Base-by-base conservation (phyloP, 2,888 invertebrate genomes). In the Lamellibrachia columna region DNA sequence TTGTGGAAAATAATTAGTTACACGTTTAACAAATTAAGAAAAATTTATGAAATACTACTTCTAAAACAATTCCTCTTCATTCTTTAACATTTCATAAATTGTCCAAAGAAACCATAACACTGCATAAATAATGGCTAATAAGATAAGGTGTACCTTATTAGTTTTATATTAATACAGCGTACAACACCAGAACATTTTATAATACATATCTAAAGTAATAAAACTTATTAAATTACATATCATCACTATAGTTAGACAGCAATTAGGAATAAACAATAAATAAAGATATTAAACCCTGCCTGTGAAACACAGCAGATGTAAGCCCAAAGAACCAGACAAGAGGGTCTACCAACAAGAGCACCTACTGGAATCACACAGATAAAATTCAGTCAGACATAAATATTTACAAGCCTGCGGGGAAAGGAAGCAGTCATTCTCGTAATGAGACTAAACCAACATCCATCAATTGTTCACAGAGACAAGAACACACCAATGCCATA, bases 381-480 rank as follows among this genome's bases (percentile, higher is more conserved):
- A 75, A 75, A 15, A 22, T 22, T 22, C 75, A 75, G 75, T 75
- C 22, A 75, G 75, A 75, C 75, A 75, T 75, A 75, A 75, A 75
- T 75, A 75, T 75, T 75, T 75, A 75, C 75, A 75, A 75, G 22
- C 75, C 75, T 22, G 22, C 15, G n/a, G 75, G 40, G 75, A 75
- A 15, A 75, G 75, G 75, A 75, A 75, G 22, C 75, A 22, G 75
- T 75, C 15, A 6, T 3, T 75, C 75, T 75, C 22, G 22, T 75
- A 75, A 75, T 75, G 75, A 75, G 75, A 75, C n/a, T 75, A 75
- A 75, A 75, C 75, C n/a, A 75, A 75, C 75, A 75, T 75, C 75
- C 4, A 22, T 15, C 75, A 11, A 6, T 75, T 15, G 75, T 15
- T 75, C 75, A 2, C 11, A 15, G 75, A 3, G n/a, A 75, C 22